Evolutionary conservation across 2,113 vertebrate genomes (phyloP).

Genomic region (Nannobrachium achirus): DNA sequence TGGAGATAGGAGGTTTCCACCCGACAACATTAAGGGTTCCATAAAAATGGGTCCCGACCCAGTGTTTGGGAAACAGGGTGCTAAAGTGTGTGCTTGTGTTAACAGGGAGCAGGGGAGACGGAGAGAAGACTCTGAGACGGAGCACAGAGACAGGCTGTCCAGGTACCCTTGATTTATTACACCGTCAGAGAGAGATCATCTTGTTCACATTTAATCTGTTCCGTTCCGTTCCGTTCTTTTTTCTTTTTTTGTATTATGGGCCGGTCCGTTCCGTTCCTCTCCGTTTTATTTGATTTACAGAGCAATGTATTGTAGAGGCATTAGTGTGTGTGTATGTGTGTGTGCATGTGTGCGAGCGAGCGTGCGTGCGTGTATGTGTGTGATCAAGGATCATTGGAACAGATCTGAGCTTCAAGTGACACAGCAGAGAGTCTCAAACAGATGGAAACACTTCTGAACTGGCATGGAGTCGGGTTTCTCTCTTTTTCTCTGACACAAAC

Average conservation of each 20-base stretch:
- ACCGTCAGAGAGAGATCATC: not conserved
- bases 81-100: slow-evolving; percentile 42
- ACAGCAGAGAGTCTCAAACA: slow-evolving; percentile 64
- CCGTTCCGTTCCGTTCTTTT: not conserved
- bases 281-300: too few species aligned
- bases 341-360: too few species aligned
- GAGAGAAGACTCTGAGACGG: slow-evolving; percentile 78
- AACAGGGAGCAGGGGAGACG: slow-evolving; percentile 81
- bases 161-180: slow-evolving; percentile 79
- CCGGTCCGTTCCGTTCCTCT: too few species aligned
- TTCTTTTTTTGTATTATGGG: not conserved
- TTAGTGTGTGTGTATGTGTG: too few species aligned
- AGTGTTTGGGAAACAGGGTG: too few species aligned
- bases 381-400: slow-evolving; percentile 56
- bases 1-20: too few species aligned
- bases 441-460: slow-evolving; percentile 75
- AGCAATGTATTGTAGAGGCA: too few species aligned
- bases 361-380: slow-evolving; percentile 1
- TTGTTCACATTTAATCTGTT: not conserved
- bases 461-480: slow-evolving; percentile 59
- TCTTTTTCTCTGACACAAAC: not conserved
- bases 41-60: too few species aligned
- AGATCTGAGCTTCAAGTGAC: slow-evolving; percentile 65
- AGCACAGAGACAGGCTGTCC: slow-evolving; percentile 75
- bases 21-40: too few species aligned